Conservation (phyloP, 2,113 vertebrate genomes). For the Megaleporinus macrocephalus region DNA sequence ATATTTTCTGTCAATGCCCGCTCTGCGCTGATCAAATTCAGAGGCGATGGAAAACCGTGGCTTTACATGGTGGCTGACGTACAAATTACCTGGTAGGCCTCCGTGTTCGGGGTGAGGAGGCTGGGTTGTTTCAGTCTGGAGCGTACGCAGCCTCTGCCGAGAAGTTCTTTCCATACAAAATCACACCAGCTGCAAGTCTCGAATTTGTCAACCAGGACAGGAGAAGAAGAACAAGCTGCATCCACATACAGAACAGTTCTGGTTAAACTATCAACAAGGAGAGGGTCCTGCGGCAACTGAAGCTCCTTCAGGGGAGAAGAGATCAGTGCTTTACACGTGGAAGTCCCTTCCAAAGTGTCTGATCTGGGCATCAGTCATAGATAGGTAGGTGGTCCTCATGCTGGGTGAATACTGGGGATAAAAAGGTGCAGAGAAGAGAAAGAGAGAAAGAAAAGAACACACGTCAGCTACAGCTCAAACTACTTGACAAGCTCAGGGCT, state of each 20-base stretch:
- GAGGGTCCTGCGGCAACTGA: constrained; percentile 37
- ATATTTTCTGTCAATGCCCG: not conserved
- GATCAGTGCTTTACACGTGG: constrained; percentile 77
- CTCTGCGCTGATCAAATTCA: not conserved
- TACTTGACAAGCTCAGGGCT: not conserved
- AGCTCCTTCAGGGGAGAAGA: constrained; percentile 43
- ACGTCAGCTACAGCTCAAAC: not conserved
- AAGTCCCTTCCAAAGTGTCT: constrained; percentile 82
- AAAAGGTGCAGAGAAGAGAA: constrained; percentile 13
- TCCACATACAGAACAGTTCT: constrained; percentile 29
- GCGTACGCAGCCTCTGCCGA: constrained; percentile 3
- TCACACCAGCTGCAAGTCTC: constrained; percentile 12
- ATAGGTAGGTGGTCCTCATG: constrained; percentile 93
- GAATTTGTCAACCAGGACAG: not conserved
- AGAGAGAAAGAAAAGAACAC: constrained; percentile 2
- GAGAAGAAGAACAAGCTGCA: not conserved
- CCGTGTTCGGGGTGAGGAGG: not conserved
- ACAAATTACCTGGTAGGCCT: not conserved
- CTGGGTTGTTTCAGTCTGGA: not conserved
- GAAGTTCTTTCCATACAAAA: not conserved
- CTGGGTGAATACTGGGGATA: constrained; percentile 94
- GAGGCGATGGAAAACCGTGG: not conserved
- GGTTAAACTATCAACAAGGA: constrained; percentile 34
- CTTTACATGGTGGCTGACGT: constrained; percentile 24
- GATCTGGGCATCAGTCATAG: constrained; percentile 86